A percentile compares a stretch with the other conserved stretches of the same genome.
phyloP scores from a whole-genome alignment of 2,888 invertebrate genomes.

The Chalcis sispes region DNA sequence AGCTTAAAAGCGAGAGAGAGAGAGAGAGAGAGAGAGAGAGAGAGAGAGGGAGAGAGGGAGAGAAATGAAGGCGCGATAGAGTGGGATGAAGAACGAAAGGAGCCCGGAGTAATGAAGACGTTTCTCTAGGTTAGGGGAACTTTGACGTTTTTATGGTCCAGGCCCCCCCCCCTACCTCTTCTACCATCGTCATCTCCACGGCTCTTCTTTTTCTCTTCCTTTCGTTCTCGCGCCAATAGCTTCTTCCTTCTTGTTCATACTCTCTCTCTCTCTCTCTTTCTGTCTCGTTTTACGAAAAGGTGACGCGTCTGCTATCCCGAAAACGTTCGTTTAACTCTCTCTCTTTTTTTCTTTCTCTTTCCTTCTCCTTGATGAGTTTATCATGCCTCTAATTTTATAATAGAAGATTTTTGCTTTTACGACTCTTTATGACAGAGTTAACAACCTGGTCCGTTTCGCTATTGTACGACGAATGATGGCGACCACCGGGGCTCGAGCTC shows the following conservation, averaged over 20 bases:
- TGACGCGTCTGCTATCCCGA: not conserved
- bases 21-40: slow-evolving; percentile 54
- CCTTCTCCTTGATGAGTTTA: slow-evolving; percentile 70
- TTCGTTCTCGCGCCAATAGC: not conserved
- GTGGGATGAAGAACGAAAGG: slow-evolving; percentile 38
- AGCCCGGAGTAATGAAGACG: slow-evolving; percentile 73
- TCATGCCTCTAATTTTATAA: slow-evolving; percentile 74
- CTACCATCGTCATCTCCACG: too few relatives aligned
- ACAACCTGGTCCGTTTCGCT: slow-evolving; percentile 60
- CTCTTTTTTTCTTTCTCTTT: not conserved
- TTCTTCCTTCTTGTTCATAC: not conserved
- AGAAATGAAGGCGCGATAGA: slow-evolving; percentile 50
- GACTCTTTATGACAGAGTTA: slow-evolving; percentile 60
- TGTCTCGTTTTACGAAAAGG: not conserved
- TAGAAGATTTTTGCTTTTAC: slow-evolving; percentile 64
- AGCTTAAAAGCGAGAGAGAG: too few relatives aligned
- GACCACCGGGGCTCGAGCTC: not conserved
- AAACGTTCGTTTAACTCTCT: slow-evolving; percentile 8
- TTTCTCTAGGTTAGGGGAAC: slow-evolving; percentile 76
- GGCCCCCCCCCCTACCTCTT: slow-evolving; percentile 64
- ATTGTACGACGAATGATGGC: not conserved
- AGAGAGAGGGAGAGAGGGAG: slow-evolving; percentile 56
- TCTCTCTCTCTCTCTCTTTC: slow-evolving; percentile 7
- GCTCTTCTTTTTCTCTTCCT: slow-evolving; percentile 46
- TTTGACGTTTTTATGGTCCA: slow-evolving; percentile 76